phyloP scores from a whole-genome alignment of 2,113 vertebrate species.

The Leuciscus idus region DNA sequence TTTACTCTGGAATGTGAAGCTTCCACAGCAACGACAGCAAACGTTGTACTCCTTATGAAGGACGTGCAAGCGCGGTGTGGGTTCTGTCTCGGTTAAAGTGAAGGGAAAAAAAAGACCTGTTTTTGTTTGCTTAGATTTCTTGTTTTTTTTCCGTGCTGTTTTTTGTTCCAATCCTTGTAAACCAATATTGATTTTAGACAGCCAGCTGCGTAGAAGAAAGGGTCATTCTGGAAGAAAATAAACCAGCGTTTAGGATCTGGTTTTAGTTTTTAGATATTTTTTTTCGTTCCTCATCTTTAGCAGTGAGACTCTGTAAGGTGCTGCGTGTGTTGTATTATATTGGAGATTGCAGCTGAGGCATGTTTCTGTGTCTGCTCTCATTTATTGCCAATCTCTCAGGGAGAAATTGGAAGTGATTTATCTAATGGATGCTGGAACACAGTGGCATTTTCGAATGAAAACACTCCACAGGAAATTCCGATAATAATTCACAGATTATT shows the following conservation, averaged over 20 bases:
- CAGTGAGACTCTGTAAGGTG: constrained; percentile 26
- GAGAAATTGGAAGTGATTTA: constrained; percentile 63
- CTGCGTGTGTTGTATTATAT: constrained; percentile 52
- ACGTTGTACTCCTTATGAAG: neutral
- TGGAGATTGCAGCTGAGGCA: constrained; percentile 53
- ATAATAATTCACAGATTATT: constrained; percentile 62
- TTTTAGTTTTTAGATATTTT: constrained; percentile 1
- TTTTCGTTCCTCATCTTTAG: neutral
- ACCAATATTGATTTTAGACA: constrained; percentile 58
- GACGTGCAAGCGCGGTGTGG: neutral
- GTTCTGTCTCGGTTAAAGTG: constrained; percentile 3
- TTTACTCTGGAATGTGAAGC: neutral
- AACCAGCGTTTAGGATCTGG: constrained; percentile 52
- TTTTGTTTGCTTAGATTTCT: constrained; percentile 25
- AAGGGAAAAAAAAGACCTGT: neutral
- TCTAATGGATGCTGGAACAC: constrained; percentile 62
- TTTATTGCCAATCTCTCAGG: constrained; percentile 58
- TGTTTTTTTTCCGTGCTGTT: neutral
- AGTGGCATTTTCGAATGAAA: constrained; percentile 62
- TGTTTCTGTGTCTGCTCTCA: constrained; percentile 48
- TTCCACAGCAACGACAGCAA: neutral
- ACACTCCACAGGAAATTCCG: constrained; percentile 53
- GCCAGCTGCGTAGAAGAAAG: constrained; percentile 49
- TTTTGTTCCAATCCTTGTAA: constrained; percentile 38
- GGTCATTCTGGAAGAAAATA: constrained; percentile 46